These are phyloP conservation scores for Aethina tumida DNA, from an alignment of 1,140 invertebrate species.

Conservation along the genomic window DNA sequence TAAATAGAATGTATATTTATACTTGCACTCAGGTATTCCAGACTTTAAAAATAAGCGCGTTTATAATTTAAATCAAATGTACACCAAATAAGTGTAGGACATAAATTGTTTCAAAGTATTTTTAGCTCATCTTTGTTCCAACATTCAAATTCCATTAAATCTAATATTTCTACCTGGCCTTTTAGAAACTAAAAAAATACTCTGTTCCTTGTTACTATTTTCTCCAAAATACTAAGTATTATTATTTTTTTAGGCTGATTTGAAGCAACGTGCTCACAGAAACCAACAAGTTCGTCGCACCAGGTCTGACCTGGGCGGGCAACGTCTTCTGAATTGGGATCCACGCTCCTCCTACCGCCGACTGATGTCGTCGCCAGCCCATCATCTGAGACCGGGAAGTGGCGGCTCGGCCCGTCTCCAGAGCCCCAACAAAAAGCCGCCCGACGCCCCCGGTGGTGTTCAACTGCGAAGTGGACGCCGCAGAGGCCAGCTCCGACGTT, in stretches of 20 bases:
- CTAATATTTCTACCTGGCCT: too few species aligned
- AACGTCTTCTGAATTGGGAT: conserved; percentile 47
- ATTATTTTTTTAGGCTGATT: conserved; percentile 40
- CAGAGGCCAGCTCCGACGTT: conserved; percentile 48
- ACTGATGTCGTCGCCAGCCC: conserved; percentile 48
- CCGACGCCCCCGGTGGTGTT: conserved; percentile 33
- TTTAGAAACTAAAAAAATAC: too few species aligned
- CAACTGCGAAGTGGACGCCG: conserved; percentile 24
- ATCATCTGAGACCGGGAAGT: conserved; percentile 45
- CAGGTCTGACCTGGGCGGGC: conserved; percentile 50
- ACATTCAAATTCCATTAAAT: too few species aligned
- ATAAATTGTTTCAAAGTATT: too few species aligned
- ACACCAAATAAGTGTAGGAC: too few species aligned
- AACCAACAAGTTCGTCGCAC: conserved; percentile 46
- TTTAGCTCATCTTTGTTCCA: too few species aligned
- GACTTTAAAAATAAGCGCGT: too few species aligned
- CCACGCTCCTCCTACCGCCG: conserved; percentile 40
- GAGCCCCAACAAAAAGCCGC: conserved; percentile 39
- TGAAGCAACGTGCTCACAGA: conserved; percentile 39
- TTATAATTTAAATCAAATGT: too few species aligned
- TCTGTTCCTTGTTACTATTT: too few species aligned
- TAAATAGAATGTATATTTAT: too few species aligned
- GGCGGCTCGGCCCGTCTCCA: too few species aligned
- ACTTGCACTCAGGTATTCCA: too few species aligned
- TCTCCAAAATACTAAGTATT: conserved; percentile 4